Evolutionary conservation across 2,113 vertebrate species (phyloP).

Genomic region (Nestor notabilis): DNA sequence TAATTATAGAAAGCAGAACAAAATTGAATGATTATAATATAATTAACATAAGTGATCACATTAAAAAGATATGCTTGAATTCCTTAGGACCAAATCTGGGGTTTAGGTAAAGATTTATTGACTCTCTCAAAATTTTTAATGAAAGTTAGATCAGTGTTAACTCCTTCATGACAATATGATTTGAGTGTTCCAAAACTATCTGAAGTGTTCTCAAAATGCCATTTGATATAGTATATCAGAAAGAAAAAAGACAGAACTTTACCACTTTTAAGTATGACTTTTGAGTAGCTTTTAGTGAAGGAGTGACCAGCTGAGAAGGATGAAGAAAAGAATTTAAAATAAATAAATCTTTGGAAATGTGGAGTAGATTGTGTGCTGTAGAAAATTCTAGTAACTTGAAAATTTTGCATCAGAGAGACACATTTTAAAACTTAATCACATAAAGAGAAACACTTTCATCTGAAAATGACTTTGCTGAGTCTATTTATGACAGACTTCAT

Average conservation of each 20-base stretch:
- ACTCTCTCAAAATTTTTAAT: not conserved
- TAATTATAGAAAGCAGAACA: constrained; percentile 20
- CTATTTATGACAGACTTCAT: constrained; percentile 7
- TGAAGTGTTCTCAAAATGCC: not conserved
- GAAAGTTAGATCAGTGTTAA: not conserved
- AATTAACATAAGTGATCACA: not conserved
- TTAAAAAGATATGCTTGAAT: not conserved
- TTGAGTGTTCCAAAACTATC: not conserved
- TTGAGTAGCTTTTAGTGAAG: not conserved
- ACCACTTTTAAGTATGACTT: not conserved
- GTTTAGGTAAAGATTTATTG: not conserved
- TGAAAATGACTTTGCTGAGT: not conserved
- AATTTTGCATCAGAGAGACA: not conserved
- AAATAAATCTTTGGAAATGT: not conserved
- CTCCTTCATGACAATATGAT: not conserved
- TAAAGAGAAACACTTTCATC: constrained; percentile 30
- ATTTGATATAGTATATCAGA: not conserved
- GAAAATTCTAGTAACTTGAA: constrained; percentile 10
- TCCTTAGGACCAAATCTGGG: not conserved
- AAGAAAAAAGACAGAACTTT: not conserved
- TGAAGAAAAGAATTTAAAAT: not conserved
- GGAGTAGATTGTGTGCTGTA: not conserved
- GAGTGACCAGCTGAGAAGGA: not conserved
- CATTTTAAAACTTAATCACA: constrained; percentile 14
- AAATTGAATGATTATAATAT: not conserved